Conservation (phyloP, 2,888 invertebrate genomes). For the Cheilosia grossa region DNA sequence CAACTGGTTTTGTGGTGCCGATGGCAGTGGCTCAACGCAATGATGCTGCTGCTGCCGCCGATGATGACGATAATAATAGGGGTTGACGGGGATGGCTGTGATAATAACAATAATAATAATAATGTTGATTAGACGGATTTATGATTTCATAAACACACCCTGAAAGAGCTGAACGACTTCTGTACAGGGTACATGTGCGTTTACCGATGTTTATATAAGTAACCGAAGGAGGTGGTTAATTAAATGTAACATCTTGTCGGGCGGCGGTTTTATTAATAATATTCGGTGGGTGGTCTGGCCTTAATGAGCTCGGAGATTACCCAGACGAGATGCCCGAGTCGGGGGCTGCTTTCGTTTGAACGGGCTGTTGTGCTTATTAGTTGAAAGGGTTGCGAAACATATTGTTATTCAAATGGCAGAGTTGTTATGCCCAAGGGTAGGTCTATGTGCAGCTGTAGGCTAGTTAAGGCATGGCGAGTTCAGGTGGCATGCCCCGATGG, state of each 20-base stretch:
- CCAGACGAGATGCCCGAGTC: background rate
- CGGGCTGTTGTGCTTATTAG: background rate
- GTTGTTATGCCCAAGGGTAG: no score
- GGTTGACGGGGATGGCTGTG: constrained; percentile 46
- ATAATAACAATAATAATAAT: constrained; percentile 73
- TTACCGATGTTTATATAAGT: constrained; percentile 60
- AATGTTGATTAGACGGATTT: constrained; percentile 75
- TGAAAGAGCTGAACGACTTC: constrained; percentile 16
- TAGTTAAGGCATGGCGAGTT: no score
- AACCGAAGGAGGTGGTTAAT: constrained; percentile 66
- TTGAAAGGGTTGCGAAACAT: background rate
- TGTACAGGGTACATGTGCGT: background rate
- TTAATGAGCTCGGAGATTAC: constrained; percentile 45
- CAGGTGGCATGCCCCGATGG: no score
- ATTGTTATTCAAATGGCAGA: background rate
- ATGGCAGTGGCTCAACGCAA: constrained; percentile 45
- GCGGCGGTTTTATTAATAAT: constrained; percentile 66
- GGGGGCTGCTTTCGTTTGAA: background rate
- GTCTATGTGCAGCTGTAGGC: no score
- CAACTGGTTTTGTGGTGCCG: constrained; percentile 33
- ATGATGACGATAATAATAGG: constrained; percentile 37
- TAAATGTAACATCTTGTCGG: constrained; percentile 74
- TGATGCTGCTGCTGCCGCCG: constrained; percentile 21
- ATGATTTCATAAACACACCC: constrained; percentile 70
- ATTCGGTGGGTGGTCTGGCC: constrained; percentile 22